Base-by-base conservation (phyloP, 2,888 invertebrate genomes). In the Apamea monoglypha region DNA sequence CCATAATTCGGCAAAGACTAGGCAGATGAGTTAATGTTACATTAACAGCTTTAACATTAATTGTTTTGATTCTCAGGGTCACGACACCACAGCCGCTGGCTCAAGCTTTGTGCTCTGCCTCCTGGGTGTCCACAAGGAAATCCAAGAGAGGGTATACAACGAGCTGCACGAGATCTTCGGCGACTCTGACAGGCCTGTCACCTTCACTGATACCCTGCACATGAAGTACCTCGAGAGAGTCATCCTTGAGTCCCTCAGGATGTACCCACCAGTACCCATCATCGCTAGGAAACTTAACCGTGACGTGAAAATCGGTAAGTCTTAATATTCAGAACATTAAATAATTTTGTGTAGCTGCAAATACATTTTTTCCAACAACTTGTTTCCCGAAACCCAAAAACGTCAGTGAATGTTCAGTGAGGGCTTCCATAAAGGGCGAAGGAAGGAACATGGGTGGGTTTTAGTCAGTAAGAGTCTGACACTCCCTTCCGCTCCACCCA, bases 71-170 rank as follows among this genome's bases (percentile, higher is more conserved):
- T 71, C 44, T 63, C 75, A 97, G 97, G 97, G 97, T 29, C 97
- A 97, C 83, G 97, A 97, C 81, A 97, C 97, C 0, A 97, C 96
- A 0, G 97, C 97, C 6, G 98, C 99, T 69, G 99, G 98, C 2
- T 98, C 99, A 84, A 98, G 98, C 92, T 99, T 99, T 97, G 98
- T 98, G 81, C 97, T 99, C 1, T 98, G 98, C 88, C 97, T 99
- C 91, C 97, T 99, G 92, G 99, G 98, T 8, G 97, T 98, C 67
- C 98, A 99, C 92, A 98, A 98, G 67, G 97, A 98, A 12, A 98
- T 99, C 72, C 99, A 99, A 95, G 97, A 97, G 0, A 98, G 96
- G 89, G 98, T 98, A 0, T 97, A 98, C 90, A 97, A 98, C 81
- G 98, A 98, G 91, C 94, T 98, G 70, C 97, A 98, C 84, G 97